A percentile compares a stretch with the other conserved stretches of the same genome.
These are phyloP conservation scores for Labeo rohita DNA, from an alignment of 2,113 vertebrate species.

Conservation along the genomic window DNA sequence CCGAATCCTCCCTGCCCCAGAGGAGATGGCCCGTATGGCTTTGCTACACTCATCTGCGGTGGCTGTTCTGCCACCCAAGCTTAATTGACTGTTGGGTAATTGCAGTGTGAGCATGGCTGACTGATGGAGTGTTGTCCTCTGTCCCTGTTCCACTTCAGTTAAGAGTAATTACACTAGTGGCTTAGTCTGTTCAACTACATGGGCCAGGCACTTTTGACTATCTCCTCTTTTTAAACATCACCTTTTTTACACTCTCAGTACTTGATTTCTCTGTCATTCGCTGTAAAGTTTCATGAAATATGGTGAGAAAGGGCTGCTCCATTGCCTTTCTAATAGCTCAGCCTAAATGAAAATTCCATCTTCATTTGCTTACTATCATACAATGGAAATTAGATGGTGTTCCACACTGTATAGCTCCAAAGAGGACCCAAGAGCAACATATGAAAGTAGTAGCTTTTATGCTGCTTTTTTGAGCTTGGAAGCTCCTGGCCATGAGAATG, in stretches of 20 bases:
- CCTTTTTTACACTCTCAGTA: constrained; percentile 49
- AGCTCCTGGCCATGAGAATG: background rate
- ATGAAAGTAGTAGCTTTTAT: background rate
- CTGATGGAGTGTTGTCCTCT: constrained; percentile 70
- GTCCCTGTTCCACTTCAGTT: constrained; percentile 73
- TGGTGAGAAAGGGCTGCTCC: background rate
- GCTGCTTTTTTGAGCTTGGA: background rate
- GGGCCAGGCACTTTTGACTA: constrained; percentile 15
- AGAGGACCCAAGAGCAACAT: background rate
- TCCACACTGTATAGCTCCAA: background rate
- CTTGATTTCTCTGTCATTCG: constrained; percentile 54
- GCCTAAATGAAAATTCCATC: background rate
- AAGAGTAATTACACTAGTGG: constrained; percentile 68
- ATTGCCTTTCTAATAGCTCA: background rate
- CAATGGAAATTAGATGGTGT: background rate
- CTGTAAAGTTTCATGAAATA: constrained; percentile 17
- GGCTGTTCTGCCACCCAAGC: constrained; percentile 42
- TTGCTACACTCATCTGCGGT: background rate
- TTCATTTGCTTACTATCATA: background rate
- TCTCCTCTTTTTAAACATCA: constrained; percentile 7
- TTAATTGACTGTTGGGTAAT: constrained; percentile 77
- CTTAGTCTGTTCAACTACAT: constrained; percentile 43
- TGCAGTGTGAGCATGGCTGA: constrained; percentile 69
- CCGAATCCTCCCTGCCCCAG: constrained; percentile 10
- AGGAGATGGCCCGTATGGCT: background rate